Base-by-base conservation (phyloP, 2,113 vertebrate genomes). In the Solenodon paradoxus region DNA sequence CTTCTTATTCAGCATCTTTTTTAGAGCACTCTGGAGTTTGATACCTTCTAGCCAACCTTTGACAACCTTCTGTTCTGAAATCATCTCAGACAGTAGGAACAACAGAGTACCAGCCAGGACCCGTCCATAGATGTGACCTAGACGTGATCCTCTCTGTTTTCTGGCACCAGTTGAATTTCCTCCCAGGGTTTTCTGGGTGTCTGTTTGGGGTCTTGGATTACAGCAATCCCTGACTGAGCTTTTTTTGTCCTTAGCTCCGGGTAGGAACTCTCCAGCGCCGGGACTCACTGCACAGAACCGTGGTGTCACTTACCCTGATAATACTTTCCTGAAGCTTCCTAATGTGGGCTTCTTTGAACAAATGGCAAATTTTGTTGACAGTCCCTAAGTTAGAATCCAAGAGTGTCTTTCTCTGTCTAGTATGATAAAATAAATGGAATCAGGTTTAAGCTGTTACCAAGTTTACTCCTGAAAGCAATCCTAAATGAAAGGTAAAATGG, bases 291-390 rank as follows among this genome's bases (percentile, higher is more conserved):
- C 24, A n/a, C 19, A 53, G 45, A 69, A 42, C 15, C 22, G n/a
- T 71, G 45, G 75, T 35, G 35, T 82, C 49, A 32, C 7, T 35
- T 59, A 7, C 26, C 51, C 38, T 55, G 19, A 35, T 3, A 19
- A 49, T 32, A 12, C 12, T 63, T 35, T 49, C 49, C 10, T 47
- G 72, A 69, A 15, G 35, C 86, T 95, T 94, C 71, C 71, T 61
- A 68, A 95, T 13, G 47, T 38, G 45, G 16, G 32, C 63, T 88
- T 28, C 59, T 80, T 61, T 59, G 49, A 59, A 53, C 35, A 66
- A 88, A 88, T 94, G 51, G 74, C 26, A 68, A 85, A 53, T n/a
- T 84, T 68, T 74, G 38, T 85, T 95, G 66, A 61, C 5, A 68
- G 28, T 68, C 51, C 19, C 32, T 74, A 12, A 80, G 35, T 87